These are phyloP conservation scores for Stenodera caucasica DNA, from an alignment of 2,888 invertebrate species.

Conservation along the genomic window DNA sequence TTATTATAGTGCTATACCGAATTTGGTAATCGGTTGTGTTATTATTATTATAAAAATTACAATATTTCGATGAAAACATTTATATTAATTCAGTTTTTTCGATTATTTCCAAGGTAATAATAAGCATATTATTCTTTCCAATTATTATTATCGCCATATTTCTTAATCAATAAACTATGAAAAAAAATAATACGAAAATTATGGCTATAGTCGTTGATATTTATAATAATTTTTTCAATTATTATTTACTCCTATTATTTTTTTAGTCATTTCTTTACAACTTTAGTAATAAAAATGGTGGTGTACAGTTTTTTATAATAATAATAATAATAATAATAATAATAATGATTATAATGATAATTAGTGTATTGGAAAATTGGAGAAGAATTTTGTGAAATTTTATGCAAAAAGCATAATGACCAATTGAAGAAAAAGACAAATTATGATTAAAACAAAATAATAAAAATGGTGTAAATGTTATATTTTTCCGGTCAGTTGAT, in stretches of 20 bases:
- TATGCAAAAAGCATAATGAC: constrained; percentile 47
- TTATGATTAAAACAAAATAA: constrained; percentile 1
- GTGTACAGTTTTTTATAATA: constrained; percentile 49
- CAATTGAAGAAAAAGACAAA: constrained; percentile 42
- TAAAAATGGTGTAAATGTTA: constrained; percentile 53
- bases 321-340: constrained; percentile 35
- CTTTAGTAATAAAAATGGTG: constrained; percentile 44
- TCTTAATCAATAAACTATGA: constrained; percentile 7
- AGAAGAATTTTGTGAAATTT: too few relatives aligned
- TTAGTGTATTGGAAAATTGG: neutral
- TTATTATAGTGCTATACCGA: constrained; percentile 4
- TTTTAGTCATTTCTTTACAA: constrained; percentile 27
- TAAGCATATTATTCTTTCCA: constrained; percentile 38
- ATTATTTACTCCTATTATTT: constrained; percentile 40
- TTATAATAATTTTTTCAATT: constrained; percentile 43
- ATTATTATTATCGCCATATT: constrained; percentile 31
- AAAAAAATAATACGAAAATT: constrained; percentile 36
- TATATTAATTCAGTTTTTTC: constrained; percentile 20
- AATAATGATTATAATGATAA: constrained; percentile 12
- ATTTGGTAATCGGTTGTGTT: constrained; percentile 35
- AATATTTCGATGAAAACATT: constrained; percentile 47
- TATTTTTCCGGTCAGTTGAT: constrained; percentile 55
- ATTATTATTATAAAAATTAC: constrained; percentile 6
- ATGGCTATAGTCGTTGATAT: constrained; percentile 33
- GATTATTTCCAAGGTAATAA: constrained; percentile 6